Base-by-base conservation (phyloP, 64 coral and sea anemone species). In the Dendronephthya gigantea region DNA sequence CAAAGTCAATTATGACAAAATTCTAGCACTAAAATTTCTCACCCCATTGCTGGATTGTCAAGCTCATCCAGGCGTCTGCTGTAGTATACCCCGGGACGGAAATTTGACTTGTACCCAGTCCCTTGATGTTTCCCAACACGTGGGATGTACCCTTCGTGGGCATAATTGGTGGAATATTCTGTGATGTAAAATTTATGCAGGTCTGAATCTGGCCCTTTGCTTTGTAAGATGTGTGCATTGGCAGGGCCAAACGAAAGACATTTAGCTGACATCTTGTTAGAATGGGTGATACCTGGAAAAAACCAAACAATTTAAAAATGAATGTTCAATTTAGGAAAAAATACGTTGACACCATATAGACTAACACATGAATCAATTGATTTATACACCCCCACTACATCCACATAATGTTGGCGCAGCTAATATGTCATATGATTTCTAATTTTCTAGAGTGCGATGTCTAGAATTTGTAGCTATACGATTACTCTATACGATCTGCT, bases 91-190 rank as follows among this genome's bases (percentile, higher is more conserved):
- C 95, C 95, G 50, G 95, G 92, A 88, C 95, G 93, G 82, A 98
- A 98, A 82, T 98, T 98, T 32, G 95, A 98, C 82, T 98, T 89
- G 82, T 98, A 98, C 47, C 95, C 95, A 65, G 95, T 98, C 14
- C 95, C 95, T 27, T 58, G 50, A 66, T 98, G 95, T 39, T 88
- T 93, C 19, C 95, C 95, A n/a, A 82, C 82, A 79, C 95, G 83
- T 13, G 92, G 92, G 59, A 87, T 91, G 88, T 91, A 98, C 1
- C 90, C 87, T 22, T 98, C 95, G 35, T 93, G 69, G 9, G 89
- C 95, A 93, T 98, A 98, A 28, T 82, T 87, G 17, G 92, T 93
- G 16, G 95, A 91, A 81, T 98, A 98, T 55, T 98, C 92, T 25
- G 95, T 98, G 40, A 92, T 91, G 84, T 98, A 98, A 69, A 98